phyloP scores from a whole-genome alignment of 2,797 vertebrate genomes.

The Gymnocypris eckloni region DNA sequence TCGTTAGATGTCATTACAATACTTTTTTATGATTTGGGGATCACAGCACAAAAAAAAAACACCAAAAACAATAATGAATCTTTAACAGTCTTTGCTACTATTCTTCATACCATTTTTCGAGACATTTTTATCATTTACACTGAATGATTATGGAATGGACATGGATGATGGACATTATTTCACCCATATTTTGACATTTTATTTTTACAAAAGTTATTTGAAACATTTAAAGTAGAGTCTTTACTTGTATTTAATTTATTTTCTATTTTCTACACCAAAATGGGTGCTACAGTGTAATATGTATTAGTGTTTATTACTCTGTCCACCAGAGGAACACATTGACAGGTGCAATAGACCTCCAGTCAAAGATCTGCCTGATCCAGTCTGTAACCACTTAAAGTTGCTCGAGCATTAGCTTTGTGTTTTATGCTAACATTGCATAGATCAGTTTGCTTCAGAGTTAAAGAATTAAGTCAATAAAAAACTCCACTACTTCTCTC shows the following conservation, averaged over 20 bases:
- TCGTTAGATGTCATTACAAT: background rate
- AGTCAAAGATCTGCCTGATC: background rate
- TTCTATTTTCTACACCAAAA: background rate
- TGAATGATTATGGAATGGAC: background rate
- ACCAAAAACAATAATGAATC: background rate
- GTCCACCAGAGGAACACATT: conserved; percentile 33
- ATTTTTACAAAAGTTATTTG: background rate
- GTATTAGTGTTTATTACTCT: background rate
- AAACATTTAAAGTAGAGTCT: background rate
- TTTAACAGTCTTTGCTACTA: background rate
- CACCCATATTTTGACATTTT: background rate
- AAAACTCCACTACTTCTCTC: conserved; percentile 1
- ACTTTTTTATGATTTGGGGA: background rate
- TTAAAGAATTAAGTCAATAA: background rate
- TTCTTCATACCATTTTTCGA: background rate
- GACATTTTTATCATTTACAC: background rate
- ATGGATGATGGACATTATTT: background rate
- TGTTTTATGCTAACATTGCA: background rate
- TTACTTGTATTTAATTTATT: background rate
- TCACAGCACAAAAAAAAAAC: background rate
- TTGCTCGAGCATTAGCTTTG: background rate
- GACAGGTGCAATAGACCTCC: conserved; percentile 38
- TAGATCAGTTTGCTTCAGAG: conserved; percentile 8
- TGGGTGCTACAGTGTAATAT: background rate
- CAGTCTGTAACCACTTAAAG: background rate